Conservation (phyloP, 2,888 invertebrate species). For the Drosophila kanekoi region DNA sequence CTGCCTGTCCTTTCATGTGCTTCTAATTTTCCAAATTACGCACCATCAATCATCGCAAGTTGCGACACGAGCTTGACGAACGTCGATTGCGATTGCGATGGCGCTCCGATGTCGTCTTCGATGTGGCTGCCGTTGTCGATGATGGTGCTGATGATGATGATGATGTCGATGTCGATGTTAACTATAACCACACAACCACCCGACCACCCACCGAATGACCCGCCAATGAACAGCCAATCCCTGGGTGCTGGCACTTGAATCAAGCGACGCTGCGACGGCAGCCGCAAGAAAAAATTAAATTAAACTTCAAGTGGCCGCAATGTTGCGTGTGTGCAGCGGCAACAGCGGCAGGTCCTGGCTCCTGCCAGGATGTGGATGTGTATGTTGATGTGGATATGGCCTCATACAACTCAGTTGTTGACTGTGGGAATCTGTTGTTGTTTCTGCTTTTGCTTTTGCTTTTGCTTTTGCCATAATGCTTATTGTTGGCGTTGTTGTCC, state of each 20-base stretch:
- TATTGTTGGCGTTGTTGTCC: conserved; percentile 26
- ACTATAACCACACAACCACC: conserved; percentile 48
- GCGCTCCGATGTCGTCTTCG: conserved; percentile 26
- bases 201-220: conserved; percentile 39
- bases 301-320: conserved; percentile 79
- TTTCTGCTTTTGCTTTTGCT: conserved; percentile 26
- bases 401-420: conserved; percentile 39
- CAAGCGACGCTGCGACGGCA: conserved; percentile 68
- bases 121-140: conserved; percentile 38
- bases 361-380: conserved; percentile 13
- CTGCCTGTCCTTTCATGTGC: conserved; percentile 52
- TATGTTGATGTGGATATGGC: background rate
- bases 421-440: conserved; percentile 53
- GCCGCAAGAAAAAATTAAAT: conserved; percentile 78
- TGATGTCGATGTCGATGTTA: conserved; percentile 40
- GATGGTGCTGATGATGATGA: conserved; percentile 29
- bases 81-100: conserved; percentile 59
- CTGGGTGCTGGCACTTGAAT: conserved; percentile 68
- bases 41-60: conserved; percentile 82
- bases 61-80: conserved; percentile 73
- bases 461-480: conserved; percentile 21
- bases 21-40: conserved; percentile 83
- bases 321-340: conserved; percentile 55
- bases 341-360: conserved; percentile 37
- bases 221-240: conserved; percentile 66